phyloP scores from a whole-genome alignment of 2,797 vertebrate species.

The Hypotaenidia okinawae region DNA sequence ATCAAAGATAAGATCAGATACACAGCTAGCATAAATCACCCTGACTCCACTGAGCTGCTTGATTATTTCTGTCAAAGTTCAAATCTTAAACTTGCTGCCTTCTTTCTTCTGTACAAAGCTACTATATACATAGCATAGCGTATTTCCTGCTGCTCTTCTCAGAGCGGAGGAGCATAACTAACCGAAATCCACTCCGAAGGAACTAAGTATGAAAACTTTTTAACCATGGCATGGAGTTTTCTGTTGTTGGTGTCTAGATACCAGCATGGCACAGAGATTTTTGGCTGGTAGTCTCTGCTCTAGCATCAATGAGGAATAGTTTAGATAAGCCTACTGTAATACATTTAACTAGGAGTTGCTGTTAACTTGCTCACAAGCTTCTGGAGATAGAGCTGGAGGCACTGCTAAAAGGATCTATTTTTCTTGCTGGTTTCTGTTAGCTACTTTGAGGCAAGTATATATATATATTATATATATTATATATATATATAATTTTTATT shows the following conservation, averaged over 20 bases:
- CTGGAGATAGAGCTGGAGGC: background rate
- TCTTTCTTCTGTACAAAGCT: background rate
- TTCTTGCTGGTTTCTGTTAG: background rate
- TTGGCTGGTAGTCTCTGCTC: background rate
- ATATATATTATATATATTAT: too few species aligned
- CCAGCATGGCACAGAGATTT: background rate
- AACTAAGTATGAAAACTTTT: background rate
- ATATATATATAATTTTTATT: background rate
- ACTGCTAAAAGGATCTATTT: background rate
- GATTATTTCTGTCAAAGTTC: background rate
- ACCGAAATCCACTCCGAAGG: background rate
- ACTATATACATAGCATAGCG: background rate
- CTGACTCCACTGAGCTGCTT: background rate
- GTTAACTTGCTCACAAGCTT: background rate
- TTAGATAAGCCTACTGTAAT: background rate
- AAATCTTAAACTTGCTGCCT: background rate
- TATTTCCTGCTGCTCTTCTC: background rate
- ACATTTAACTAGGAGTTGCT: background rate
- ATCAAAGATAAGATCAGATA: conserved; percentile 31
- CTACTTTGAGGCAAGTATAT: background rate
- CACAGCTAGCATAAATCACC: conserved; percentile 10
- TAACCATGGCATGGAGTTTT: background rate
- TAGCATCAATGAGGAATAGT: background rate
- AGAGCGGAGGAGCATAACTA: background rate
- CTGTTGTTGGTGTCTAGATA: background rate